A percentile compares a stretch with the other conserved stretches of the same genome.
These are phyloP conservation scores for Chrysodeixis includens DNA, from an alignment of 2,888 invertebrate species.

Conservation along the genomic window DNA sequence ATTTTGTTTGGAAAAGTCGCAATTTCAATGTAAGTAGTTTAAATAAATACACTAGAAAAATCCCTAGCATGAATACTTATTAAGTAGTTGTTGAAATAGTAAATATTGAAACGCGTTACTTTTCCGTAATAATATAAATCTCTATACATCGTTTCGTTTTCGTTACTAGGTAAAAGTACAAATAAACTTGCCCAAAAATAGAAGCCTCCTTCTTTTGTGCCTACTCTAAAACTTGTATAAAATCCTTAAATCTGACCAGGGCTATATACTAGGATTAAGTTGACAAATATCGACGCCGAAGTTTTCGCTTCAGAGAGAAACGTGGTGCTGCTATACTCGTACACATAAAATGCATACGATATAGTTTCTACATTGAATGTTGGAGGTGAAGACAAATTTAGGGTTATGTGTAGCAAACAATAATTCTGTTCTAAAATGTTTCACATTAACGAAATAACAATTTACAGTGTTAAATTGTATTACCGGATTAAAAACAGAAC, in stretches of 20 bases:
- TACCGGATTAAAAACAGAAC: too few relatives aligned
- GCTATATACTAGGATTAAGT: not conserved
- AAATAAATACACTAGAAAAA: not conserved
- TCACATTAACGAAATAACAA: too few relatives aligned
- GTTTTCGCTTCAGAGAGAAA: not conserved
- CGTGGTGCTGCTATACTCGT: not conserved
- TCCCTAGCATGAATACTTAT: too few relatives aligned
- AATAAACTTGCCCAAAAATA: not conserved
- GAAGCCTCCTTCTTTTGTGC: not conserved
- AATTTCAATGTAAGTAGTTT: constrained; percentile 10
- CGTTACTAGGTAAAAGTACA: not conserved
- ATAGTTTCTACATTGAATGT: too few relatives aligned
- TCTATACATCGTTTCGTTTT: too few relatives aligned
- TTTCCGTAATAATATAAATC: too few relatives aligned
- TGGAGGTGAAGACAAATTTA: too few relatives aligned
- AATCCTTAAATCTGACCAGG: not conserved
- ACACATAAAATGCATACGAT: not conserved
- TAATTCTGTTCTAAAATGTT: too few relatives aligned
- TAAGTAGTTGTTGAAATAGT: too few relatives aligned
- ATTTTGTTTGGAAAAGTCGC: constrained; percentile 28
- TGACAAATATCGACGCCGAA: not conserved
- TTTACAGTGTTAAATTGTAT: too few relatives aligned
- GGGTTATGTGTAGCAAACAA: too few relatives aligned
- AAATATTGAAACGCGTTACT: too few relatives aligned
- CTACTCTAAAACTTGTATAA: not conserved